Evolutionary conservation across 2,888 invertebrate species (phyloP).

Genomic region (Ophraella communa): DNA sequence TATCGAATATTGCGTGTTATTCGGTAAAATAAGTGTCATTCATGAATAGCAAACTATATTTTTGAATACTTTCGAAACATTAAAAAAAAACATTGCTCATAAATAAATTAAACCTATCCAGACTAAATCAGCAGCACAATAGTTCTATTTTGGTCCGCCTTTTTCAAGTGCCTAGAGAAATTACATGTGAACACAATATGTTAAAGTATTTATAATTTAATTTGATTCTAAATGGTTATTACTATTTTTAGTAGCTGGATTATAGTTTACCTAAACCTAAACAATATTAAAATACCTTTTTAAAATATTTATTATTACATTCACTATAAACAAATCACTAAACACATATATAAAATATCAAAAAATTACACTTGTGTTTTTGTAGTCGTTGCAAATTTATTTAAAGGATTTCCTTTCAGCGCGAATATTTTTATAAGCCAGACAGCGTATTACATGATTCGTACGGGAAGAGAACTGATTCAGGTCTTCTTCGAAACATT

Average conservation of each 20-base stretch:
- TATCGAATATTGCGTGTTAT: too few species aligned
- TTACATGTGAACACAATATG: background rate
- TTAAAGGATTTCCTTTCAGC: constrained; percentile 2
- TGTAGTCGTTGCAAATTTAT: background rate
- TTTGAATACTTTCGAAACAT: background rate
- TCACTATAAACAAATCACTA: background rate
- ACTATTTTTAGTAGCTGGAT: background rate
- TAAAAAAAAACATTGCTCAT: background rate
- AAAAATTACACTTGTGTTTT: background rate
- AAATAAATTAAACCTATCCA: background rate
- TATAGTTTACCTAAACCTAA: background rate
- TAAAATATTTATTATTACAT: background rate
- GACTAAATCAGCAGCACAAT: background rate
- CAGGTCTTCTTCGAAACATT: constrained; percentile 20
- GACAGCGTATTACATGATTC: constrained; percentile 6
- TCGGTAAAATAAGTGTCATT: background rate
- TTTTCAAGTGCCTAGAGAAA: constrained; percentile 1
- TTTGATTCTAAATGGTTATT: background rate
- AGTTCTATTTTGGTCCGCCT: background rate
- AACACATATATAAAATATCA: background rate
- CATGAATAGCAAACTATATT: background rate
- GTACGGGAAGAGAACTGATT: constrained; percentile 17
- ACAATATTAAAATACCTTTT: background rate
- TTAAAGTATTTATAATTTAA: background rate
- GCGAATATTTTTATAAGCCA: constrained; percentile 11